Evolutionary conservation across 2,797 vertebrate genomes (phyloP).

Genomic region (Eidolon dupreanum): DNA sequence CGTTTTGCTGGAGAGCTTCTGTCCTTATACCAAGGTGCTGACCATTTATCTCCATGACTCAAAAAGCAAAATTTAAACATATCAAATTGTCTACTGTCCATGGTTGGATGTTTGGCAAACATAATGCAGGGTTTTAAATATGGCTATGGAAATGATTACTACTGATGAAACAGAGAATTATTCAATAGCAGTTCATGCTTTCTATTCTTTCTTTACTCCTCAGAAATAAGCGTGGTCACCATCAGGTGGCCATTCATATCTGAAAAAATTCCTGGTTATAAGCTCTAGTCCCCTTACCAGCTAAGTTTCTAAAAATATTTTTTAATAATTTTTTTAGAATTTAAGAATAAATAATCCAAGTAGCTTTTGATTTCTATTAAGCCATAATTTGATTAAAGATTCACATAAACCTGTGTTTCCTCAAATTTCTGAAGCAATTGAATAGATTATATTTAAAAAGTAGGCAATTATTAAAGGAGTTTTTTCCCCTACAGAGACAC

Average conservation of each 20-base stretch:
- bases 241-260: background rate
- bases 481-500: background rate
- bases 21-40: background rate
- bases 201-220: background rate
- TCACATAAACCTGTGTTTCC: background rate
- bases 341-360: background rate
- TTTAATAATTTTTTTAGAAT: background rate
- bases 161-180: background rate
- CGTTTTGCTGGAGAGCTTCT: background rate
- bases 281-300: background rate
- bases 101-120: conserved; percentile 13
- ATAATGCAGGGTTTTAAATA: conserved; percentile 27
- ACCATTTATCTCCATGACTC: background rate
- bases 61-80: conserved; percentile 50
- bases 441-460: background rate
- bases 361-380: background rate
- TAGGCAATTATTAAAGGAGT: background rate
- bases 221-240: background rate
- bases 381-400: background rate
- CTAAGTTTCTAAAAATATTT: background rate
- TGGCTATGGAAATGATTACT: background rate
- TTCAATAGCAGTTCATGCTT: background rate
- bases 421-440: conserved; percentile 33
- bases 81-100: background rate
- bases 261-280: background rate